These are phyloP conservation scores for Gymnodraco acuticeps DNA, from an alignment of 2,797 vertebrate genomes.

Conservation along the genomic window DNA sequence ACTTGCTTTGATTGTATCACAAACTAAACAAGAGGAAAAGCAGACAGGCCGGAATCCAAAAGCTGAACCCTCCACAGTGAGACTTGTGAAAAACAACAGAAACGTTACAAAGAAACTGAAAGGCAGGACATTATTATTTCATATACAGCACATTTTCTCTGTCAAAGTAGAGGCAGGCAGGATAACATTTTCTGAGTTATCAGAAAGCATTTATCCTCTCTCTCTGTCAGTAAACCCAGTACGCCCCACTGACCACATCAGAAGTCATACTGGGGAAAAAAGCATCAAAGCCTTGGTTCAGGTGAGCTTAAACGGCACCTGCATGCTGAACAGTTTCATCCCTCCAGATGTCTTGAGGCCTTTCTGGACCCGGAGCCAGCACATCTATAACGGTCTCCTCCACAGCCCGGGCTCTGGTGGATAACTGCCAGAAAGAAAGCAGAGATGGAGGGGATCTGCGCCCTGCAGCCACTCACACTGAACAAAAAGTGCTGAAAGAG, in stretches of 20 bases:
- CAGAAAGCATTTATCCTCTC: constrained; percentile 8
- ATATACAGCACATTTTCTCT: not conserved
- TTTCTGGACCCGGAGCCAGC: constrained; percentile 61
- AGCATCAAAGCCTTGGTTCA: constrained; percentile 50
- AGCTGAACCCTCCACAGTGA: not conserved
- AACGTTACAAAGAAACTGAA: not conserved
- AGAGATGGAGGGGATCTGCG: constrained; percentile 60
- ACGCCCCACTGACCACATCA: constrained; percentile 29
- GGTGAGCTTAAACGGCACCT: constrained; percentile 74
- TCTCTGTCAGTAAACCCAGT: constrained; percentile 27
- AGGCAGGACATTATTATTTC: not conserved
- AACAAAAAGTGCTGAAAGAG: constrained; percentile 74
- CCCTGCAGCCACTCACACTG: constrained; percentile 61
- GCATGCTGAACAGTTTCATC: constrained; percentile 71
- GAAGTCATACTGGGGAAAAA: constrained; percentile 25
- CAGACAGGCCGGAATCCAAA: not conserved
- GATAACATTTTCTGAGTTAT: constrained; percentile 2
- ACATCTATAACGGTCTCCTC: constrained; percentile 76
- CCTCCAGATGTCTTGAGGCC: constrained; percentile 77
- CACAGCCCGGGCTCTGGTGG: constrained; percentile 66
- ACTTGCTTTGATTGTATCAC: constrained; percentile 31
- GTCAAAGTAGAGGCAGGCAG: constrained; percentile 4
- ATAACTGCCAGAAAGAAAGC: constrained; percentile 73
- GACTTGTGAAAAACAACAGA: too few species aligned
- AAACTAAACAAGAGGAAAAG: constrained; percentile 32